Base-by-base conservation (phyloP, 2,888 invertebrate genomes). In the Deilephila porcellus region DNA sequence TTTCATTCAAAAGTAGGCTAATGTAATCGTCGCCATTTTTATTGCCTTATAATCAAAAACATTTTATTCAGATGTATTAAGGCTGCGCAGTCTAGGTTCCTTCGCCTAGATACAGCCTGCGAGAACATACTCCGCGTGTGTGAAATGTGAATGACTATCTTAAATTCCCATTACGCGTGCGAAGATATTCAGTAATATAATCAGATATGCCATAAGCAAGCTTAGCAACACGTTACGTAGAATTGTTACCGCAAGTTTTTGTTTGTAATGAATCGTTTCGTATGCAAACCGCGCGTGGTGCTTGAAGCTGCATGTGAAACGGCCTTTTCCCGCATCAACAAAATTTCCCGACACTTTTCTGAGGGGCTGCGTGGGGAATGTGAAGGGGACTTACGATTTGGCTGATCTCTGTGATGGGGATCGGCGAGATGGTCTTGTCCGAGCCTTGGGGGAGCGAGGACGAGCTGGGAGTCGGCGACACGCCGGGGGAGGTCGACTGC, bases 401-500 rank as follows among this genome's bases (percentile, higher is more conserved):
- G 84, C 96, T 96, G 91, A 96, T 95, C 91, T 96, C 96, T 81
- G 96, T 96, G 85, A 96, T 96, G 78, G 96, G 96, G 83, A 96
- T 96, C 83, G 90, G 95, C 84, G 92, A 95, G 88, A 88, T 93
- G 85, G 90, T 95, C 86, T 95, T 95, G 84, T 95, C 95, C 75
- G 95, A 94, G 84, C 95, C 95, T 80, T 95, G 95, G 80, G 95
- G 95, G 85, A 94, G 95, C 76, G 95, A 95, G 53, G 96, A 93
- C 75, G 94, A 93, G 84, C 95, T 95, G 76, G 96, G 95, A 75
- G 97, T 96, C 75, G 97, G 97, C 62, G 96, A 96, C 76, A 94
- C 94, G 79, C 95, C 95, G 80, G 87, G 96, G 73, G 93, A 92
- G 74, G 86, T 94, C 56, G 95, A 95, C 82, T 95, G 95, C 79